Conservation (phyloP, 2,113 vertebrate species). For the Psophia crepitans region DNA sequence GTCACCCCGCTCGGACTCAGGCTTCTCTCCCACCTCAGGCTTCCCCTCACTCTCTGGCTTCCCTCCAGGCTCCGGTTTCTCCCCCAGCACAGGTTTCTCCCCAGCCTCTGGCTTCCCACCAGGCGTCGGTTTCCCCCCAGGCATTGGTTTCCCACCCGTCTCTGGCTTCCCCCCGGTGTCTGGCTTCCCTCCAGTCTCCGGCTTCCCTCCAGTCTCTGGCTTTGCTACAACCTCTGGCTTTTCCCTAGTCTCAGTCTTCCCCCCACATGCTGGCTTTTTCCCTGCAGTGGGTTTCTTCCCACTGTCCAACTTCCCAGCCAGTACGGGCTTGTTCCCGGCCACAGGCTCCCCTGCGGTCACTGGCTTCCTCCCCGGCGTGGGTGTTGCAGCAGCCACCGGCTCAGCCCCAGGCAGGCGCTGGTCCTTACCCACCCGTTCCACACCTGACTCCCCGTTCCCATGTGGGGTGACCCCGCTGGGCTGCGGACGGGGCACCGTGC, state of each 20-base stretch:
- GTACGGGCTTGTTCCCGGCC: accelerated
- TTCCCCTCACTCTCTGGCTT: not conserved
- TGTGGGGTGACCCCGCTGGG: accelerated
- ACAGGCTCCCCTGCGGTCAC: accelerated
- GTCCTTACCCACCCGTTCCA: not conserved
- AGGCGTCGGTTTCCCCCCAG: not conserved
- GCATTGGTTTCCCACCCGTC: accelerated
- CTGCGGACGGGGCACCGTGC: accelerated
- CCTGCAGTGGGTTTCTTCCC: not conserved
- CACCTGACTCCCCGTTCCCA: accelerated
- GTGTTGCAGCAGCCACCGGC: not conserved
- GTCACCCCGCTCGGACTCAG: not conserved
- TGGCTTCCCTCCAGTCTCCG: accelerated
- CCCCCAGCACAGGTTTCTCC: not conserved
- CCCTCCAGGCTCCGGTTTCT: not conserved
- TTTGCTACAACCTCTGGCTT: not conserved
- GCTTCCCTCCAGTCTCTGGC: not conserved
- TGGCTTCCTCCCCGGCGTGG: accelerated
- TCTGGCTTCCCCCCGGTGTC: accelerated
- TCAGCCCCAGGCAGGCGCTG: not conserved
- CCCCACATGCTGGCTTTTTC: not conserved
- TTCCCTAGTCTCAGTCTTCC: not conserved
- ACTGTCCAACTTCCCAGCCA: not conserved
- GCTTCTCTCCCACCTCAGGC: not conserved
- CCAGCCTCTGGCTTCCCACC: not conserved